Base-by-base conservation (phyloP, 1,140 invertebrate species). In the Drosophila serrata region DNA sequence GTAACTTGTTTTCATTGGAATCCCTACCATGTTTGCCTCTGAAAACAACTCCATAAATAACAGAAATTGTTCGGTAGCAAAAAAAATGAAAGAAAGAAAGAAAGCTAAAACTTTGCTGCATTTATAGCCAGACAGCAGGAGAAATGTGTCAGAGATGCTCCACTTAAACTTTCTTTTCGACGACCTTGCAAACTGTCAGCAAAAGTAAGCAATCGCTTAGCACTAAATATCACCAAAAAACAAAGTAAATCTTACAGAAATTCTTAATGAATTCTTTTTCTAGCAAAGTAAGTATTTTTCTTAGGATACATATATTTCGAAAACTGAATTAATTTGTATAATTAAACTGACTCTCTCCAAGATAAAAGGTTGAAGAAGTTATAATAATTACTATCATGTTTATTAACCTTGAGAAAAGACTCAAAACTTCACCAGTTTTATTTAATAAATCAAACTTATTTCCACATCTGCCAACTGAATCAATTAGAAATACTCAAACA, bases 21-120 rank as follows among this genome's bases (percentile, higher is more conserved):
- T 63, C 27, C 63, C 63, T 15, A 19, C 49, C 19, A 58, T 53
- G 74, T 59, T 58, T 68, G 51, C 19, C 65, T 73, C 65, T 39
- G 43, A 88, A 79, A 86, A 88, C 84, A 86, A 53, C 62, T 68
- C 72, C 80, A 86, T 86, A 86, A 86, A 86, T 86, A 76, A 76
- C 74, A 82, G 45, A 76, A 65, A 65, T 49, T 67, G 43, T 49
- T 39, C 19, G 11, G 39, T 6, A 19, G 27, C 17, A 15, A 40
- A 22, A 15, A 40, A 22, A 37, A n/a, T n/a, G n/a, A 48, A 49
- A 46, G 37, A 19, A 22, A 40, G 9, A 51, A 42, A 29, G 9
- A 58, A 43, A 65, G 9, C 29, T 15, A 33, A 51, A 59, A 56
- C 49, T 75, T 75, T 39, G 48, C 48, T 68, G 55, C 74, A 76